Percentiles rank a stretch among this genome's conserved stretches.
phyloP scores from a whole-genome alignment of 2,113 vertebrate species.

The Gadus macrocephalus region DNA sequence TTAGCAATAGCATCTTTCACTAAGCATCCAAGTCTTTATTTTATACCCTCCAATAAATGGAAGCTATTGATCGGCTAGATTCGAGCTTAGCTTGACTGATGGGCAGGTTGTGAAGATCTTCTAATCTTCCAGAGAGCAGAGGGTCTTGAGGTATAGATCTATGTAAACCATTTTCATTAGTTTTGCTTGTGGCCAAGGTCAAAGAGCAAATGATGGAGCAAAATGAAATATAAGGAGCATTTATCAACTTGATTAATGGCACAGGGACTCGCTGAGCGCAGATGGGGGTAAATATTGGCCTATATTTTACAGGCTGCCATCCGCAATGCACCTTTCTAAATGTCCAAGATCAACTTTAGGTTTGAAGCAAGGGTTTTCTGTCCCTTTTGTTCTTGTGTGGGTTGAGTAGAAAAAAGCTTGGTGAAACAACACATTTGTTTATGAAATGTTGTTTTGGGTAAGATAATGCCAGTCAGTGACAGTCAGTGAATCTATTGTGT shows the following conservation, averaged over 20 bases:
- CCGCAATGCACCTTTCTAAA: too few relatives aligned
- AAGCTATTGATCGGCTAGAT: slow-evolving; percentile 19
- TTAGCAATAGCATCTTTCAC: neutral
- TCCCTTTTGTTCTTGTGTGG: too few relatives aligned
- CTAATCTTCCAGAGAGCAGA: slow-evolving; percentile 8
- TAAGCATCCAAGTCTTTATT: neutral
- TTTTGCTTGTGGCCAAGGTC: slow-evolving; percentile 18
- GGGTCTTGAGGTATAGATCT: neutral
- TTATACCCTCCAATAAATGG: neutral
- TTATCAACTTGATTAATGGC: slow-evolving; percentile 29
- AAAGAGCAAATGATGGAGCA: slow-evolving; percentile 14
- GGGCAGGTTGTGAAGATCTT: slow-evolving; percentile 17
- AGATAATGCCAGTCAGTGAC: too few relatives aligned
- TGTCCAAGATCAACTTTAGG: too few relatives aligned
- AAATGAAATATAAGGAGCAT: slow-evolving; percentile 10
- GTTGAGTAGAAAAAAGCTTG: too few relatives aligned
- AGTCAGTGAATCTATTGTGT: too few relatives aligned
- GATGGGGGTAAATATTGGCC: too few relatives aligned
- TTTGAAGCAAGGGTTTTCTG: too few relatives aligned
- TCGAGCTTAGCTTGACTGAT: slow-evolving; percentile 14
- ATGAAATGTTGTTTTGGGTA: too few relatives aligned
- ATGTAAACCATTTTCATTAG: neutral
- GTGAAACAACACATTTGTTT: too few relatives aligned
- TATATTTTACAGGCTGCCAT: too few relatives aligned
- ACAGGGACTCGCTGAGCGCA: neutral